Evolutionary conservation across 2,888 invertebrate genomes (phyloP), one percentile per base, ranked within the genome.

Genomic region (Phymatocera aterrima): DNA sequence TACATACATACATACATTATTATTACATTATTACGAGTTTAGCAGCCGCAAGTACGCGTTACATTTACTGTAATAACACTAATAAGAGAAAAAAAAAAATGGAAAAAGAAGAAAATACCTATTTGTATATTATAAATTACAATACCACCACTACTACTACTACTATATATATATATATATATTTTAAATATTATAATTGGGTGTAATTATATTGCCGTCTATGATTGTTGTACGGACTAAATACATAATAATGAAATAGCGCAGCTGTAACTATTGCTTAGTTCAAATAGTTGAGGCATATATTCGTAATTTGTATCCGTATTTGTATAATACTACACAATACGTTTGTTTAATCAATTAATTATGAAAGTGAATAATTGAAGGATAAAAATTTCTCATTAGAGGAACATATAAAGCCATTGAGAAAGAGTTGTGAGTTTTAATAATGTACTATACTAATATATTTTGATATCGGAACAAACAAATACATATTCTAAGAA

Each of bases 41-140:
- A 86, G 85, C 85, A 81, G 83, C 83, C 82, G 82, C 81, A 79
- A 77, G 83, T 82, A 84, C 83, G 80, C 82, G 82, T 85, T 60
- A 83, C 82, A 77, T 81, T 80, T 82, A 81, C 81, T 82, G 82
- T 85, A n/a, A n/a, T n/a, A n/a, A 83, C 81, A 81, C 80, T 81
- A 84, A 80, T 82, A 83, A n/a, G n/a, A n/a, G n/a, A n/a, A n/a
- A n/a, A n/a, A n/a, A n/a, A n/a, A n/a, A n/a, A n/a, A n/a, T n/a
- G n/a, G n/a, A n/a, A n/a, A n/a, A n/a, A n/a, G n/a, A n/a, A n/a
- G n/a, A n/a, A n/a, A 81, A 81, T 80, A 83, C 82, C 83, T 84
- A 85, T 86, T 85, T 85, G 83, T 85, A 85, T 86, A 82, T 83
- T 83, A 80, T 83, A 78, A 83, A 82, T 80, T 81, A 80, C 78